phyloP scores from a whole-genome alignment of 2,888 invertebrate genomes.

The Heterodera filipjevi region DNA sequence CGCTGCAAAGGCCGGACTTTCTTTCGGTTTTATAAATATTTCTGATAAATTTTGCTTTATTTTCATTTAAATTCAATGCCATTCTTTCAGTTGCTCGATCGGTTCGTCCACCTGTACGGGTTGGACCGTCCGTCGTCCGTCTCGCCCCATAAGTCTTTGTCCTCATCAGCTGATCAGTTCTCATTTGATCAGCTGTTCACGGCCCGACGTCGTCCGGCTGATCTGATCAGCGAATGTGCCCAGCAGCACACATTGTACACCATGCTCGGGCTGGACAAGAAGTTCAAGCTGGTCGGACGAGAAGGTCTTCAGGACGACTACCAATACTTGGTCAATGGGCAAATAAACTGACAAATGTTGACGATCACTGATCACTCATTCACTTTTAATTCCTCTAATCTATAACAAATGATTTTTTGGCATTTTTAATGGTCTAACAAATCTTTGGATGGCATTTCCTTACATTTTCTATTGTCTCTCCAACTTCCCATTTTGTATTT shows the following conservation, averaged over 20 bases:
- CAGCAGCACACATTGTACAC: conserved; percentile 58
- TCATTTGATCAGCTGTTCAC: conserved; percentile 27
- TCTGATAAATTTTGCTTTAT: no score
- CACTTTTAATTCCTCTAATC: no score
- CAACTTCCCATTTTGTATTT: background rate
- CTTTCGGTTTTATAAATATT: no score
- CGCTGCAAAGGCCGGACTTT: conserved; percentile 53
- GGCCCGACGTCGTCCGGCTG: conserved; percentile 46
- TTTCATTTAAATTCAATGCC: background rate
- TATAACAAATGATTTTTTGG: no score
- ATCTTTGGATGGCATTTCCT: no score
- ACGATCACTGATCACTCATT: background rate
- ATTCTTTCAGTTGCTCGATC: conserved; percentile 52
- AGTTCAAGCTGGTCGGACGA: conserved; percentile 39
- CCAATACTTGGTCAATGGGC: conserved; percentile 9
- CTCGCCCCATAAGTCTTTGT: background rate
- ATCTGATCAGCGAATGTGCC: conserved; percentile 56
- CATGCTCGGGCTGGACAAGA: conserved; percentile 58
- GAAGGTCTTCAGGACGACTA: conserved; percentile 34
- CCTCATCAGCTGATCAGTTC: background rate
- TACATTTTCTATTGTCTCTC: no score
- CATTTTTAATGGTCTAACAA: background rate
- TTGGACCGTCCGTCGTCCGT: conserved; percentile 34
- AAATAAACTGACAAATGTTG: background rate
- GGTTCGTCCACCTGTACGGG: conserved; percentile 51